A percentile compares a stretch with the other conserved stretches of the same genome.
Conservation (phyloP, 2,888 invertebrate genomes). For the Hirudinaria manillensis region DNA sequence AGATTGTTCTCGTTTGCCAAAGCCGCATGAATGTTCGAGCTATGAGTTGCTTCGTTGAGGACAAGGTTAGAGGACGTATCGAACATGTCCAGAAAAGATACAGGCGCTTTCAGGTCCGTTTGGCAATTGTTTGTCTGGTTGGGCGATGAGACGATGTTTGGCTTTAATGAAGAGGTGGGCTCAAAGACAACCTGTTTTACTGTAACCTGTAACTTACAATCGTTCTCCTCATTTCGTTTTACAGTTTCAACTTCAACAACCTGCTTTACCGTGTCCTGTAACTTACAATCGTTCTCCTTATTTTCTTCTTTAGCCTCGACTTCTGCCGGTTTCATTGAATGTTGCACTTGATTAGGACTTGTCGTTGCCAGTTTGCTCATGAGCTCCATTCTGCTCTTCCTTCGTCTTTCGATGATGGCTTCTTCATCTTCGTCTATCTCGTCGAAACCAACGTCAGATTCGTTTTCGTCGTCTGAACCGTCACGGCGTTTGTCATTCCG, state of each 20-base stretch:
- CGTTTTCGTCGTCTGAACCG: background rate
- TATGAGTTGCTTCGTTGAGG: conserved; percentile 41
- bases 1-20: conserved; percentile 76
- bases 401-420: conserved; percentile 78
- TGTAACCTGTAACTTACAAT: background rate
- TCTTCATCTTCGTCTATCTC: conserved; percentile 78
- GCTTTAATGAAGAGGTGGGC: background rate
- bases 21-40: conserved; percentile 42
- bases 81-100: too few species aligned
- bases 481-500: too few species aligned
- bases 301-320: background rate
- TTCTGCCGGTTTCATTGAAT: background rate
- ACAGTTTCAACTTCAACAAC: background rate
- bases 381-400: conserved; percentile 80
- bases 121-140: background rate
- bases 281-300: too few species aligned
- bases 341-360: background rate
- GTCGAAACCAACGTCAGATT: background rate
- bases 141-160: background rate
- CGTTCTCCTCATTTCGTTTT: too few species aligned
- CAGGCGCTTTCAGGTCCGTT: too few species aligned
- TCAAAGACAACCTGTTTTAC: background rate
- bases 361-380: conserved; percentile 56
- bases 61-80: conserved; percentile 64
- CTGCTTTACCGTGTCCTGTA: background rate